Conservation (phyloP, 2,888 invertebrate genomes). For the Chrysina gloriosa region DNA sequence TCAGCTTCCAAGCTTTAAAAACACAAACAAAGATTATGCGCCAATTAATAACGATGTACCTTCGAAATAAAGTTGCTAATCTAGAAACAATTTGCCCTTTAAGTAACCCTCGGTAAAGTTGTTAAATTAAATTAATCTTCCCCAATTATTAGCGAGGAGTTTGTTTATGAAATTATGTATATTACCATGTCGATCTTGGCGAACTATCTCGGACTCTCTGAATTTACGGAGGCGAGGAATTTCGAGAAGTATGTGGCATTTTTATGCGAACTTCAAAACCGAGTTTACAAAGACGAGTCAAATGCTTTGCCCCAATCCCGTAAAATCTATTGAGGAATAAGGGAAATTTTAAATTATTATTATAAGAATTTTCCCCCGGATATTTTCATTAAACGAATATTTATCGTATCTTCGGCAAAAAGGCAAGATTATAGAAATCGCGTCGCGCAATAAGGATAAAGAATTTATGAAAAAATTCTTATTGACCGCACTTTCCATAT, state of each 20-base stretch:
- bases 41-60: too few species aligned
- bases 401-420: neutral
- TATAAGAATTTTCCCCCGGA: neutral
- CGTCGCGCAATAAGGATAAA: neutral
- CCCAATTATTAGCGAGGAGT: neutral
- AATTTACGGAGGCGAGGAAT: neutral
- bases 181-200: neutral
- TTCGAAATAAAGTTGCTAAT: too few species aligned
- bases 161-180: conserved; percentile 4
- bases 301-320: neutral
- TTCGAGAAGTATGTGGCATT: conserved; percentile 7
- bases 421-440: neutral
- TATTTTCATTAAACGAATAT: conserved; percentile 4
- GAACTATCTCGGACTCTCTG: neutral
- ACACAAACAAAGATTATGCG: too few species aligned
- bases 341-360: neutral
- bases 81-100: too few species aligned
- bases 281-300: neutral
- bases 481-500: too few species aligned
- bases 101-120: too few species aligned
- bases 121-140: neutral
- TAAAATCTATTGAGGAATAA: neutral
- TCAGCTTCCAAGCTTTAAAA: too few species aligned
- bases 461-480: too few species aligned
- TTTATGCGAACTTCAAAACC: neutral